Evolutionary conservation across 2,888 invertebrate species (phyloP), one percentile per base, ranked within the genome.

Genomic region (Drosophila recens): DNA sequence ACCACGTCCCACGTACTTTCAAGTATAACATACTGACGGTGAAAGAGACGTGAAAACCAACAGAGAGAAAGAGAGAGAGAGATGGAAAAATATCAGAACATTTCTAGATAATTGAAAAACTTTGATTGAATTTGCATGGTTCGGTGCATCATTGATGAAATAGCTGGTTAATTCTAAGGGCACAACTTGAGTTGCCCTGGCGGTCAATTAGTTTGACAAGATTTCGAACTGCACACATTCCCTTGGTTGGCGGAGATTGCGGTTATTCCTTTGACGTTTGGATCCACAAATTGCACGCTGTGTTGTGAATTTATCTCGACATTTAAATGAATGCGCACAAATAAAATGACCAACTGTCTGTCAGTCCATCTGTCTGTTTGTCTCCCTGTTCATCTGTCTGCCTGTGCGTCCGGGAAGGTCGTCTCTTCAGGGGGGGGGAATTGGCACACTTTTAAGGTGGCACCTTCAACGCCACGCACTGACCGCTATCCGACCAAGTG

Each of bases 91-190:
- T 20, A 34, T 27, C n/a, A 15, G 9, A 20, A 38, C 34, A 34
- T 70, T 71, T 45, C 27, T 27, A 43, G 40, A 67, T 82, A 82
- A 82, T 82, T 85, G 78, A 72, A 85, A 80, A 85, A 85, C 70
- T 85, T 85, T 80, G 61, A 63, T 68, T 64, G 70, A 61, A 72
- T 82, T 78, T 72, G 57, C 45, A 63, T 48, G 75, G 66, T 68
- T 52, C 63, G 49, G 53, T 38, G 74, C 72, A 69, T 57, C 67
- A 53, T 57, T 71, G 74, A 68, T 56, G n/a, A 57, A 75, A 65
- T 46, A 59, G 43, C 64, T 56, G 57, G 61, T 65, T 75, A 77
- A 63, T 67, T 63, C 27, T 23, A 36, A 51, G 48, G 48, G 48
- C 70, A 66, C 59, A 48, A 71, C 38, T 57, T 67, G 36, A 20